A percentile compares a stretch with the other conserved stretches of the same genome.
These are phyloP conservation scores for Esox masquinongy DNA, from an alignment of 2,797 vertebrate genomes.

Conservation along the genomic window DNA sequence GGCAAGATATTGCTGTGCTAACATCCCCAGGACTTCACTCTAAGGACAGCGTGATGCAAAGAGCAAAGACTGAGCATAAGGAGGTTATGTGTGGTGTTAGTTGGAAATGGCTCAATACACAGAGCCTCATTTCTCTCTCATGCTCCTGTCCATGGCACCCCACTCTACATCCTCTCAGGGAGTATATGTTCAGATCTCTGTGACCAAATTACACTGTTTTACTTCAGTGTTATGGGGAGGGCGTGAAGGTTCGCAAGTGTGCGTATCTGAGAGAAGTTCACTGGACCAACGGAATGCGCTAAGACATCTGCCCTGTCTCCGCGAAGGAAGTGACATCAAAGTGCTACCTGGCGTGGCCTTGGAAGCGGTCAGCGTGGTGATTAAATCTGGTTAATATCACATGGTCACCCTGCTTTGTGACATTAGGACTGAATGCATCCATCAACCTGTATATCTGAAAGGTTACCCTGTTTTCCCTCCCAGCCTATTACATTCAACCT, in stretches of 20 bases:
- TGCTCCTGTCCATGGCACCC: not conserved
- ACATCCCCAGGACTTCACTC: not conserved
- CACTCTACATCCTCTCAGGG: not conserved
- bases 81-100: not conserved
- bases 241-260: constrained; percentile 26
- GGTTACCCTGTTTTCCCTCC: not conserved
- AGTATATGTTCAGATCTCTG: constrained; percentile 10
- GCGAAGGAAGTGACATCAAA: constrained; percentile 52
- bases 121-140: not conserved
- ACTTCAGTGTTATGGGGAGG: constrained; percentile 22
- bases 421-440: not conserved
- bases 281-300: constrained; percentile 54
- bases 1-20: not conserved
- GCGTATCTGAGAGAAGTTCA: constrained; percentile 46
- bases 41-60: not conserved
- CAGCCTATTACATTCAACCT: not conserved
- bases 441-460: not conserved
- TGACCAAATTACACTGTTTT: constrained; percentile 14
- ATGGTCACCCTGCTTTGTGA: not conserved
- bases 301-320: constrained; percentile 69
- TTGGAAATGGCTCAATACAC: not conserved
- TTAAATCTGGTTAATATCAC: constrained; percentile 22
- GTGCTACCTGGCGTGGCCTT: constrained; percentile 35
- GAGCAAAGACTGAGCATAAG: not conserved
- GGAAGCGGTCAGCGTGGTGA: constrained; percentile 68